These are phyloP conservation scores for Cecropterus lyciades DNA, from an alignment of 1,140 invertebrate genomes.

Conservation along the genomic window DNA sequence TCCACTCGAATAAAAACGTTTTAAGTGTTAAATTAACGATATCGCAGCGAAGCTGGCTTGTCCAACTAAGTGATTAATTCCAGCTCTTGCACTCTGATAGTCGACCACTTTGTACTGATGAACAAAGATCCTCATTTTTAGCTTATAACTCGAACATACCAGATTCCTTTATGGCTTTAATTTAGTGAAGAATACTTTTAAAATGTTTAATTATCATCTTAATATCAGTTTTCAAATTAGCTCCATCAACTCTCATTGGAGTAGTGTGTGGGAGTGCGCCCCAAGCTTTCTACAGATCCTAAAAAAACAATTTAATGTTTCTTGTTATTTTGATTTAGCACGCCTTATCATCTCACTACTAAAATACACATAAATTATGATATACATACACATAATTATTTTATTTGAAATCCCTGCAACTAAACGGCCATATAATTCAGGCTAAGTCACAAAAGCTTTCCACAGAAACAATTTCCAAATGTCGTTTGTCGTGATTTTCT, in stretches of 20 bases:
- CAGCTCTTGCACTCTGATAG: constrained; percentile 39
- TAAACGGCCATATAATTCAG: constrained; percentile 19
- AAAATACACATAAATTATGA: no score
- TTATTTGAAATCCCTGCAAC: constrained; percentile 9
- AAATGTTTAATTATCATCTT: no score
- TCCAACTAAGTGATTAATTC: constrained; percentile 74
- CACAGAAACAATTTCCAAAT: constrained; percentile 21
- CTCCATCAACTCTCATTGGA: no score
- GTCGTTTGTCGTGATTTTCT: constrained; percentile 29
- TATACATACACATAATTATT: no score
- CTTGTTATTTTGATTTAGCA: no score
- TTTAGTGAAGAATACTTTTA: no score
- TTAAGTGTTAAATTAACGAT: constrained; percentile 83
- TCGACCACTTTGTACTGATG: constrained; percentile 4
- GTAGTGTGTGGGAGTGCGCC: no score
- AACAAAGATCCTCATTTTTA: constrained; percentile 30
- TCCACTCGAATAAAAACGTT: constrained; percentile 80
- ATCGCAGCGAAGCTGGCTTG: constrained; percentile 70
- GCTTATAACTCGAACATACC: not conserved
- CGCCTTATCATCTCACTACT: no score
- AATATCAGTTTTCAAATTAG: no score
- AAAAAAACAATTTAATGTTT: no score
- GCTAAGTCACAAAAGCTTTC: constrained; percentile 29
- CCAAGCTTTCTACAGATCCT: no score
- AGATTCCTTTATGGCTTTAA: no score